phyloP scores from a whole-genome alignment of 2,888 invertebrate genomes.

The Tenthredo scrophulariae region DNA sequence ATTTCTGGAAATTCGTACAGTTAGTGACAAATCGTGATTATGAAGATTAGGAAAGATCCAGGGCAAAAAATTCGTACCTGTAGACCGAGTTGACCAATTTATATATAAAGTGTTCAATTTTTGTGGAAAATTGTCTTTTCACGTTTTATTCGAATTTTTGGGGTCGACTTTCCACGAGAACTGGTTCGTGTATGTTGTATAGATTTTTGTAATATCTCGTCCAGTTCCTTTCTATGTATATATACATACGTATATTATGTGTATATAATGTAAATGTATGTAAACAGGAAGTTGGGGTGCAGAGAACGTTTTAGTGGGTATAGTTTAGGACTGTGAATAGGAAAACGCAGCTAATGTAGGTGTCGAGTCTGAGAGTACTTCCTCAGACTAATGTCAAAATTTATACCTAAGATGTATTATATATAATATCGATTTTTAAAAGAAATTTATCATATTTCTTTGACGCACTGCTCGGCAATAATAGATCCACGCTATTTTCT shows the following conservation, averaged over 20 bases:
- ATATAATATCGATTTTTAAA: not conserved
- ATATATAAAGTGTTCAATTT: not conserved
- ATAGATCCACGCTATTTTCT: not conserved
- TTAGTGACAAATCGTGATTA: not conserved
- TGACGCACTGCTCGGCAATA: not conserved
- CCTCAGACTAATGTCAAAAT: not conserved
- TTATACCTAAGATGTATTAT: not conserved
- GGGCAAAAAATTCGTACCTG: not conserved
- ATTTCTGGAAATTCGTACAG: not conserved
- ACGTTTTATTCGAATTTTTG: not conserved
- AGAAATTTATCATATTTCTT: not conserved
- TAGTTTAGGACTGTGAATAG: conserved; percentile 15
- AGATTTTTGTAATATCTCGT: not conserved
- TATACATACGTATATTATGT: not conserved
- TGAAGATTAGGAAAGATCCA: not conserved
- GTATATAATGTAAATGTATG: not conserved
- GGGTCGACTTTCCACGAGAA: not conserved
- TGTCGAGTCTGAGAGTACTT: not conserved
- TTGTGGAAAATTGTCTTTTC: not conserved
- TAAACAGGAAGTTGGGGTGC: not conserved
- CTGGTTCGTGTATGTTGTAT: not conserved
- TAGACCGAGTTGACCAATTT: not conserved
- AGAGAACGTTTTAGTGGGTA: not conserved
- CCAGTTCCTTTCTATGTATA: not conserved
- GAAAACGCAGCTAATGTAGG: conserved; percentile 18